Evolutionary conservation across 37 sponge, comb jelly and placozoan genomes (phyloP), one percentile per base, ranked within the genome.

Genomic region (Beroe ovata): DNA sequence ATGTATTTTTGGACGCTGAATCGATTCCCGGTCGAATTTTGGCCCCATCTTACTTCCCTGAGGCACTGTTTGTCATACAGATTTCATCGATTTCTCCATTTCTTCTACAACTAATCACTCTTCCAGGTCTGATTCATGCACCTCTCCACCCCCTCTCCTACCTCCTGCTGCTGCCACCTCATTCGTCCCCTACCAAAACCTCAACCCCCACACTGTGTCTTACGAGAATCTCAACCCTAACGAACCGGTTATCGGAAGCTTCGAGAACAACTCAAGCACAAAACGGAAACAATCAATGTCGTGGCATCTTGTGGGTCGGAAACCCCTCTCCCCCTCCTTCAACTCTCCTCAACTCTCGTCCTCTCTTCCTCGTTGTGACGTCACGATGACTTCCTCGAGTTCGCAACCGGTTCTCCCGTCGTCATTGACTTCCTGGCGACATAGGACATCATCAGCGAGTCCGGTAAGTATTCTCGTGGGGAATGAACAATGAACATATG

Each of bases 281-380:
- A n/a, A n/a, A n/a, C n/a, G 54, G 11, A 47, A 47, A 47, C 54
- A 47, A 6, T 47, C 54, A 11, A 47, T 47, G 54, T 47, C 54
- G 11, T 47, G 54, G 54, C 54, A 47, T 47, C 54, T 47, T 6
- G 54, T 47, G 54, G 54, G 54, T 6, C 6, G 54, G 54, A 47
- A 47, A 47, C 54, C 54, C 54, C 54, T 47, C 54, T 47, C 54
- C 54, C 54, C 54, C 54, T 47, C 54, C 54, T 47, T 47, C 54
- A 16, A 11, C 11, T 47, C 54, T 47, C 54, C 54, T 11, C 54
- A 47, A 47, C 54, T 47, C 54, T 47, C 54, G 11, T 47, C 54
- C 54, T 47, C 54, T 11, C 54, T 47, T 11, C 54, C 54, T 11
- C 54, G 11, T 47, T 47, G 54, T 47, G 54, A 47, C 11, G 54